Percentiles rank a stretch among this genome's conserved stretches.
phyloP scores from a whole-genome alignment of 1,140 invertebrate genomes.

The Brachionus paranguensis region DNA sequence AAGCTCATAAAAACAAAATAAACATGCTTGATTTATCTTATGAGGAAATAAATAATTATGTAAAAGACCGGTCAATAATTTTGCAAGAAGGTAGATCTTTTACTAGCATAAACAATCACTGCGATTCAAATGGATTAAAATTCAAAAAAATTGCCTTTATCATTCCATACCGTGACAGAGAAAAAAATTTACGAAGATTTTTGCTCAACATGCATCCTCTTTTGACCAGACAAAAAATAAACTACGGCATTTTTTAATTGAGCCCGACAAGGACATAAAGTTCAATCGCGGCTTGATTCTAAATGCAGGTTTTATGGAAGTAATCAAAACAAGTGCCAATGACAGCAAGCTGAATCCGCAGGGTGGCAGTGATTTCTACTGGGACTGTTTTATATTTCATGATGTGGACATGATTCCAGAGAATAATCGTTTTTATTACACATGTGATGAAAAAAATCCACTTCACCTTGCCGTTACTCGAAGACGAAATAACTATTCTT shows the following conservation, averaged over 20 bases:
- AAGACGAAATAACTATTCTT: background rate
- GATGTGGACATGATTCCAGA: constrained; percentile 90
- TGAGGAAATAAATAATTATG: background rate
- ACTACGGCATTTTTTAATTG: constrained; percentile 50
- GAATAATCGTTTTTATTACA: constrained; percentile 78
- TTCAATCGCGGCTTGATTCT: constrained; percentile 89
- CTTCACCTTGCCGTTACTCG: background rate
- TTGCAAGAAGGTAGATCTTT: background rate
- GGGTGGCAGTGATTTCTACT: constrained; percentile 56
- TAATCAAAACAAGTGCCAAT: constrained; percentile 51
- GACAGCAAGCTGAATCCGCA: constrained; percentile 57
- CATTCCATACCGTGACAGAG: background rate
- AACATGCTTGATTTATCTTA: background rate
- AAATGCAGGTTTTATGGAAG: constrained; percentile 85
- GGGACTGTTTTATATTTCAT: constrained; percentile 82
- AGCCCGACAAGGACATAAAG: constrained; percentile 60
- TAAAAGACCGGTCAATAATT: background rate
- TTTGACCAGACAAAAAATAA: constrained; percentile 47
- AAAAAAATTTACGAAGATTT: background rate
- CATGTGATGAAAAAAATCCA: constrained; percentile 67
- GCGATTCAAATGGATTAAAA: background rate
- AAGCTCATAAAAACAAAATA: background rate
- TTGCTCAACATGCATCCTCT: constrained; percentile 41
- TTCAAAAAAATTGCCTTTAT: background rate
- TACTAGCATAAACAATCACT: background rate